These are phyloP conservation scores for Acronicta aceris DNA, from an alignment of 2,888 invertebrate species.

Conservation along the genomic window DNA sequence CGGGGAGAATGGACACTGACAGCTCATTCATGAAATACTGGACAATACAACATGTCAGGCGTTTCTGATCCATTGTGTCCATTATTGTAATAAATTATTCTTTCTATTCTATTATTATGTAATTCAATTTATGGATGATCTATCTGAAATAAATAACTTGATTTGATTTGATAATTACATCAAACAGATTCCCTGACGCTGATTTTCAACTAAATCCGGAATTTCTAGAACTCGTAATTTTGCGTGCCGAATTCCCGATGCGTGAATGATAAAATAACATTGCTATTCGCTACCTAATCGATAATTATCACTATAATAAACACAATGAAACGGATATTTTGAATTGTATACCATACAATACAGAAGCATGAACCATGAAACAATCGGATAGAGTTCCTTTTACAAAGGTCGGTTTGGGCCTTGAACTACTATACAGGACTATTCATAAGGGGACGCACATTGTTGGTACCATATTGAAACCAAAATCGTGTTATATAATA, in stretches of 20 bases:
- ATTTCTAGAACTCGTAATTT: background rate
- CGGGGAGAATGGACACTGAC: no score
- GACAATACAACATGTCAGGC: no score
- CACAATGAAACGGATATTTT: slow-evolving; percentile 39
- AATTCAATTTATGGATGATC: no score
- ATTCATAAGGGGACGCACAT: slow-evolving; percentile 5
- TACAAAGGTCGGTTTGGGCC: slow-evolving; percentile 26
- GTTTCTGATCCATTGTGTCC: no score
- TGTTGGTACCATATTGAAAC: slow-evolving; percentile 13
- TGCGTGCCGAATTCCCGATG: slow-evolving; percentile 15
- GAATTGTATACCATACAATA: slow-evolving; percentile 33
- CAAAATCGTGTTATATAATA: slow-evolving; percentile 22
- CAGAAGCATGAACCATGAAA: slow-evolving; percentile 48
- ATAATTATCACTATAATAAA: slow-evolving; percentile 13
- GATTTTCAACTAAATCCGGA: no score
- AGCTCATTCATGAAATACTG: no score
- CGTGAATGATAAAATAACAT: slow-evolving; percentile 34
- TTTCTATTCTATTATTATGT: no score
- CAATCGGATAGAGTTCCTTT: slow-evolving; percentile 45
- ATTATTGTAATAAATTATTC: no score
- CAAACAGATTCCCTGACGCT: no score
- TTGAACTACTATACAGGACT: slow-evolving; percentile 40
- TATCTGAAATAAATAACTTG: no score
- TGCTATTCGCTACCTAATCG: slow-evolving; percentile 9
- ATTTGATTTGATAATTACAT: no score